Conservation (phyloP, 2,797 vertebrate species). For the Xenopus petersii region DNA sequence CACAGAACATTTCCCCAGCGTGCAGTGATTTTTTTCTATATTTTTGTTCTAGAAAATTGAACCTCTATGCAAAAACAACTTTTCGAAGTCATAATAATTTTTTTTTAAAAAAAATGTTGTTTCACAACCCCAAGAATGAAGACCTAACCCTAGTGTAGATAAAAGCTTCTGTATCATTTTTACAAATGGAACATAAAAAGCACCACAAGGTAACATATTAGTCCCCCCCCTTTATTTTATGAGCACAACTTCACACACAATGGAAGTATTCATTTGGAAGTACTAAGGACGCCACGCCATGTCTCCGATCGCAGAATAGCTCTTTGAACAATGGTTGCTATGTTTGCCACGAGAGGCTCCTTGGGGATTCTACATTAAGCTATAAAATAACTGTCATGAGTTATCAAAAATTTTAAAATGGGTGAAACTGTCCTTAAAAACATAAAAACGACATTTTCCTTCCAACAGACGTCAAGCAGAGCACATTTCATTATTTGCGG, state of each 20-base stretch:
- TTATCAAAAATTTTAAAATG: slow-evolving; percentile 25
- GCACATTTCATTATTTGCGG: background rate
- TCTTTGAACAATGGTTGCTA: slow-evolving; percentile 4
- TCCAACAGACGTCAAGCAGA: background rate
- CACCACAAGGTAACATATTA: background rate
- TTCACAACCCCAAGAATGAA: background rate
- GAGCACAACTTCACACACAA: slow-evolving; percentile 10
- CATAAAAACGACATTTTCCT: slow-evolving; percentile 6
- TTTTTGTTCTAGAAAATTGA: background rate
- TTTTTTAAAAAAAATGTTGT: background rate
- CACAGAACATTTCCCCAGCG: slow-evolving; percentile 9
- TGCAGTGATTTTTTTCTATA: background rate
- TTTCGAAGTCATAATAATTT: background rate
- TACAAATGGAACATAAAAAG: slow-evolving; percentile 10
- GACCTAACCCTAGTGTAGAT: background rate
- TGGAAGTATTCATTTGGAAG: slow-evolving; percentile 15
- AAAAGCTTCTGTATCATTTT: slow-evolving; percentile 6
- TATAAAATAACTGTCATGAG: slow-evolving; percentile 19
- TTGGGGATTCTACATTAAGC: slow-evolving; percentile 21
- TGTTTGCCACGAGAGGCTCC: background rate
- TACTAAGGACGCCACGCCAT: slow-evolving; percentile 23
- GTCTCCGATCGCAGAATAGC: slow-evolving; percentile 9
- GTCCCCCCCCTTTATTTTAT: slow-evolving; percentile 15
- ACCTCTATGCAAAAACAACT: slow-evolving; percentile 6
- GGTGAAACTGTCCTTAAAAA: slow-evolving; percentile 11